These are phyloP conservation scores for Endomychus coccineus DNA, from an alignment of 2,888 invertebrate species.

Conservation along the genomic window DNA sequence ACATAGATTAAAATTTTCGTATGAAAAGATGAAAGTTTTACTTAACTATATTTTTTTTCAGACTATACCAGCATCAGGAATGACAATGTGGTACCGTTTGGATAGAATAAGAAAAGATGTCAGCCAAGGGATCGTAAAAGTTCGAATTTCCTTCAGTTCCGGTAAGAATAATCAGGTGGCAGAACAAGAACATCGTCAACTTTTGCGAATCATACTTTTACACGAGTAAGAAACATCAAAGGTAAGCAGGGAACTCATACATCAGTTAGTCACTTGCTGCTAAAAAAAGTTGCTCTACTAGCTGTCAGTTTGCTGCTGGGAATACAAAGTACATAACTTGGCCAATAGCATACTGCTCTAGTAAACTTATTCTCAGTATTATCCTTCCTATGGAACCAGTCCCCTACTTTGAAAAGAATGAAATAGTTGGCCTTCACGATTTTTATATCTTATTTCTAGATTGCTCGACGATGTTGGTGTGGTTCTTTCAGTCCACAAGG, in stretches of 20 bases:
- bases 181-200: conserved; percentile 74
- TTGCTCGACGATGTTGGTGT: conserved; percentile 68
- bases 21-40: too few species aligned
- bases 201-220: conserved; percentile 66
- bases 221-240: conserved; percentile 74
- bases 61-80: conserved; percentile 90
- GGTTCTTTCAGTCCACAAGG: conserved; percentile 79
- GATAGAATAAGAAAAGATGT: conserved; percentile 78
- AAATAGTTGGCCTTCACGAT: too few species aligned
- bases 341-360: too few species aligned
- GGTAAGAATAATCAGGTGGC: conserved; percentile 81
- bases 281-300: too few species aligned
- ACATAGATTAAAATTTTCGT: too few species aligned
- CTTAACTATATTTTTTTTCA: conserved; percentile 41
- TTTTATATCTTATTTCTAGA: conserved; percentile 7
- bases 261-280: too few species aligned
- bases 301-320: too few species aligned
- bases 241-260: too few species aligned
- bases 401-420: too few species aligned
- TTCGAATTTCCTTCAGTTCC: conserved; percentile 75
- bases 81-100: conserved; percentile 85
- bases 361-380: too few species aligned
- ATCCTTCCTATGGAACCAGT: too few species aligned
- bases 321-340: too few species aligned
- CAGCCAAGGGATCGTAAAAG: conserved; percentile 80